phyloP scores from a whole-genome alignment of 2,888 invertebrate genomes.

The Amitus sp. region DNA sequence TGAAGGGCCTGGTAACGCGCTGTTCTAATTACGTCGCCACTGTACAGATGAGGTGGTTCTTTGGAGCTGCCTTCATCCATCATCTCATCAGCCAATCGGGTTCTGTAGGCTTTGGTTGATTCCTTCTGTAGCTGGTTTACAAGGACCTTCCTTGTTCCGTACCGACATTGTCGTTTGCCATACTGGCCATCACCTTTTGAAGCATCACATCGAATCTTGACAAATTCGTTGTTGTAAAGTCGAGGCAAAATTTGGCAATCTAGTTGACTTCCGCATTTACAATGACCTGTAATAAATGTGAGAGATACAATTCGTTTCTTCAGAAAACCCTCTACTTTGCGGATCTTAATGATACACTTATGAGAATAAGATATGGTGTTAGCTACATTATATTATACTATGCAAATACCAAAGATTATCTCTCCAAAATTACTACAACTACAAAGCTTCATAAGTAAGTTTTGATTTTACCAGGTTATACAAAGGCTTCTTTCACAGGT shows the following conservation, averaged over 20 bases:
- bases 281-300: slow-evolving; percentile 15
- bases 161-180: slow-evolving; percentile 21
- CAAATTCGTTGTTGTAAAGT: background rate
- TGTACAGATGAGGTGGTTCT: slow-evolving; percentile 17
- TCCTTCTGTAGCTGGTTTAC: background rate
- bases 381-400: no score
- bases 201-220: slow-evolving; percentile 12
- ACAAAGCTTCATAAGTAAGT: no score
- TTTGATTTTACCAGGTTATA: no score
- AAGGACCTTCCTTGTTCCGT: background rate
- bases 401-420: no score
- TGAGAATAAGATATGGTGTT: no score
- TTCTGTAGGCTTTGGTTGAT: slow-evolving; percentile 1
- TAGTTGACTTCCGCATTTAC: slow-evolving; percentile 14
- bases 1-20: slow-evolving; percentile 6
- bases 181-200: slow-evolving; percentile 4
- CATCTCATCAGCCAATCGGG: slow-evolving; percentile 3
- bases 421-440: no score
- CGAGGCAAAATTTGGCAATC: slow-evolving; percentile 1
- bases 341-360: no score
- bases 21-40: slow-evolving; percentile 3
- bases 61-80: slow-evolving; percentile 4
- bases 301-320: no score
- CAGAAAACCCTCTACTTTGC: no score
- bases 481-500: no score